Evolutionary conservation across 2,113 vertebrate genomes (phyloP).

Genomic region (Pseudorectes ferrugineus): DNA sequence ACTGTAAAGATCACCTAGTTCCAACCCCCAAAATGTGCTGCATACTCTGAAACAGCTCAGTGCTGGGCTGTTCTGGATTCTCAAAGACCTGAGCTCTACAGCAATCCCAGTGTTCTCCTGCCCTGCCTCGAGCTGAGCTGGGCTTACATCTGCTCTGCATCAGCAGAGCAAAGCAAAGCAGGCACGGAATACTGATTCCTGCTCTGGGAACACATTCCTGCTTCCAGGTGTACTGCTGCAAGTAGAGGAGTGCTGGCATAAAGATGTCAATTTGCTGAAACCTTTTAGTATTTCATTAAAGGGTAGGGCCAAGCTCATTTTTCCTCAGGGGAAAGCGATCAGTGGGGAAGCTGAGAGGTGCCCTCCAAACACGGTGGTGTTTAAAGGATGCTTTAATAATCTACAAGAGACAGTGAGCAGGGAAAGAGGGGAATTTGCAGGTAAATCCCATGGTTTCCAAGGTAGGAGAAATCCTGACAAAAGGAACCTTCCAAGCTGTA

Average conservation of each 20-base stretch:
- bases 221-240: background rate
- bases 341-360: background rate
- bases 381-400: background rate
- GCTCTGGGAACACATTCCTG: background rate
- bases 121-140: background rate
- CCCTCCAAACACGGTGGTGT: background rate
- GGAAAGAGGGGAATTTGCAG: background rate
- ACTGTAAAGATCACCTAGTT: background rate
- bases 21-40: background rate
- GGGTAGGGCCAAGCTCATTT: background rate
- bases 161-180: background rate
- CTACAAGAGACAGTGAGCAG: background rate
- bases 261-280: background rate
- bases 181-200: background rate
- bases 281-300: background rate
- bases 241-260: background rate
- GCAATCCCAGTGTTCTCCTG: background rate
- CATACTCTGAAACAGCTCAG: background rate
- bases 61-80: background rate
- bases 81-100: background rate
- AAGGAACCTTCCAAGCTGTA: background rate
- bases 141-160: background rate
- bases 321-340: background rate
- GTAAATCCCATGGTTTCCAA: background rate
- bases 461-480: background rate